phyloP scores from a whole-genome alignment of 1,140 invertebrate species.

The Procambarus virginalis region DNA sequence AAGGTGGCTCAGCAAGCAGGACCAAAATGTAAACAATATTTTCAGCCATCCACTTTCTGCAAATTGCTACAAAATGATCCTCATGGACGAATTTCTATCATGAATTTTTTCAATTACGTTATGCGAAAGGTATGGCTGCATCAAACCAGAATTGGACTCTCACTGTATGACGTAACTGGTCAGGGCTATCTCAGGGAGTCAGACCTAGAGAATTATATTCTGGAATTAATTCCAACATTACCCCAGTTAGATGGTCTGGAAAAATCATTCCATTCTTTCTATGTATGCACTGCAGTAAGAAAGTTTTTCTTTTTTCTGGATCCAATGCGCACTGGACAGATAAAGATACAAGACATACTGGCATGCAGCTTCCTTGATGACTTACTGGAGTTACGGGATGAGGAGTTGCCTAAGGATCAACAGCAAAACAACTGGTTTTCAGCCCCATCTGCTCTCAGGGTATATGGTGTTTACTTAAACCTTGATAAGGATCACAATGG shows the following conservation, averaged over 20 bases:
- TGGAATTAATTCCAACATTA: constrained; percentile 92
- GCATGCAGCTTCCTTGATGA: constrained; percentile 94
- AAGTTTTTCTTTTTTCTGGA: constrained; percentile 98
- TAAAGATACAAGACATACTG: constrained; percentile 93
- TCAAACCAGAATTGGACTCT: constrained; percentile 93
- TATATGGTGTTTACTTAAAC: constrained; percentile 95
- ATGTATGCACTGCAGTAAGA: constrained; percentile 94
- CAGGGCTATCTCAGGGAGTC: constrained; percentile 91
- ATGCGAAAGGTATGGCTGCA: constrained; percentile 96
- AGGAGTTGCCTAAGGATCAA: constrained; percentile 86
- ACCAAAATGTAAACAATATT: constrained; percentile 84
- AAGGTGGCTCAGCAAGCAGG: constrained; percentile 81
- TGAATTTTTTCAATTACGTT: constrained; percentile 94
- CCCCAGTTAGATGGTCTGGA: constrained; percentile 91
- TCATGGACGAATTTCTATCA: constrained; percentile 86
- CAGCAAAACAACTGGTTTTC: constrained; percentile 97
- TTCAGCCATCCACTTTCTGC: constrained; percentile 89
- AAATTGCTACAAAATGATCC: constrained; percentile 89
- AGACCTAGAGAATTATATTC: constrained; percentile 95
- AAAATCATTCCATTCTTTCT: constrained; percentile 96
- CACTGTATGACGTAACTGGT: constrained; percentile 93
- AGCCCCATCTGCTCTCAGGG: constrained; percentile 88
- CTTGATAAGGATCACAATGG: constrained; percentile 96
- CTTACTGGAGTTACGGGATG: constrained; percentile 89
- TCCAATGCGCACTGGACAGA: constrained; percentile 87